phyloP scores from a whole-genome alignment of 2,113 vertebrate genomes.

The Burhinus bistriatus region DNA sequence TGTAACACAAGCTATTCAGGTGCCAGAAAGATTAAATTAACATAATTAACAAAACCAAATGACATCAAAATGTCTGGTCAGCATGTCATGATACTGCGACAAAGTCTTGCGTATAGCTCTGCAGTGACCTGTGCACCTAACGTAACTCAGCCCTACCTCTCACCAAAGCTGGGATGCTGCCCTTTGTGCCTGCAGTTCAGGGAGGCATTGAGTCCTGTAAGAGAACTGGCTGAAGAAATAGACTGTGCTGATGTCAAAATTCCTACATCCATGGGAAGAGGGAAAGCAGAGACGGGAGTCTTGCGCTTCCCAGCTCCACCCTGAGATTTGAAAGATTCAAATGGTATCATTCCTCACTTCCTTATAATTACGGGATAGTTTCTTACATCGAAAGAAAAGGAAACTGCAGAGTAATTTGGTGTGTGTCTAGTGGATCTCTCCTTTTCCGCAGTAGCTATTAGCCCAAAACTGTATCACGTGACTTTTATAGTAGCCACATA shows the following conservation, averaged over 20 bases:
- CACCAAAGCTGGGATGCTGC: neutral
- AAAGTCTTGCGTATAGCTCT: neutral
- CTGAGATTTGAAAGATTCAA: neutral
- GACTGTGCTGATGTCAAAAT: neutral
- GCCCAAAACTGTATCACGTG: neutral
- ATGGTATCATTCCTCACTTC: neutral
- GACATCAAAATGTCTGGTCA: neutral
- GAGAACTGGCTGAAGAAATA: neutral
- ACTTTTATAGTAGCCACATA: neutral
- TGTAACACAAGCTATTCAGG: neutral
- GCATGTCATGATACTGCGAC: fast-evolving
- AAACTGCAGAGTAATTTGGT: neutral
- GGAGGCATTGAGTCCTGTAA: neutral
- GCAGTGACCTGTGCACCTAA: neutral
- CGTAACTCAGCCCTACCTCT: neutral
- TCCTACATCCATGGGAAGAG: neutral
- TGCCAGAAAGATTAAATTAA: neutral
- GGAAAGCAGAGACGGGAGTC: neutral
- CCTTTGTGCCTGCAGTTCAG: neutral
- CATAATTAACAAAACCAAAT: neutral
- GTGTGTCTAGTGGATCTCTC: neutral
- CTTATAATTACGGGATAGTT: neutral
- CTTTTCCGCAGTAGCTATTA: neutral
- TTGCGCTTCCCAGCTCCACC: neutral
- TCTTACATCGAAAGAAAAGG: neutral